A percentile compares a stretch with the other conserved stretches of the same genome.
phyloP scores from a whole-genome alignment of 2,888 invertebrate genomes.

The Xestobium rufovillosum region DNA sequence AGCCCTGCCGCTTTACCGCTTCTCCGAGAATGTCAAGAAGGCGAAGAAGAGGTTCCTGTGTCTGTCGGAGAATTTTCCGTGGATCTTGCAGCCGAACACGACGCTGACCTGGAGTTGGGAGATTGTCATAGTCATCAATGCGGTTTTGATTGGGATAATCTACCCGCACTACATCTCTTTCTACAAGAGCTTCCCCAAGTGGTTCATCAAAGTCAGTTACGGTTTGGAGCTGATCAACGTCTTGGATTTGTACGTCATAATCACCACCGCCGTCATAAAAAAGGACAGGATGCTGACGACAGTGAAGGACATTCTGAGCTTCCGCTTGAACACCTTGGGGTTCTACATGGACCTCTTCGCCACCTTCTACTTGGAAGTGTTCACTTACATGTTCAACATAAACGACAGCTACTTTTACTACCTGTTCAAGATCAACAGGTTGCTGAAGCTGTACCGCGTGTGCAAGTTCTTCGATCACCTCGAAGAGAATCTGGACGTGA shows the following conservation, averaged over 20 bases:
- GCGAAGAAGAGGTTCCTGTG: constrained; percentile 35
- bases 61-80: constrained; percentile 42
- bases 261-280: constrained; percentile 44
- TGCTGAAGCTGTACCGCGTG: constrained; percentile 48
- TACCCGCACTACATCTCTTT: constrained; percentile 50
- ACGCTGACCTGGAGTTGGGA: constrained; percentile 47
- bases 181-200: constrained; percentile 40
- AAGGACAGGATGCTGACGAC: constrained; percentile 37
- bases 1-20: constrained; percentile 45
- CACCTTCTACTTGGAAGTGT: constrained; percentile 46
- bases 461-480: constrained; percentile 45
- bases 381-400: constrained; percentile 33
- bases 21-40: constrained; percentile 47
- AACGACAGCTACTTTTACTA: constrained; percentile 42
- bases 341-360: constrained; percentile 47
- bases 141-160: constrained; percentile 42
- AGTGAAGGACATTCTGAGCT: constrained; percentile 39
- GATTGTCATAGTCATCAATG: constrained; percentile 42
- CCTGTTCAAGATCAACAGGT: constrained; percentile 47
- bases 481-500: constrained; percentile 38
- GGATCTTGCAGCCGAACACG: constrained; percentile 46
- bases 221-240: constrained; percentile 42
- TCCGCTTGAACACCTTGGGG: constrained; percentile 44
- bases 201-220: constrained; percentile 42
- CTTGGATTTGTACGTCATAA: constrained; percentile 42